These are phyloP conservation scores for Hanleya hanleyi DNA, from an alignment of 2,888 invertebrate species.

Conservation along the genomic window DNA sequence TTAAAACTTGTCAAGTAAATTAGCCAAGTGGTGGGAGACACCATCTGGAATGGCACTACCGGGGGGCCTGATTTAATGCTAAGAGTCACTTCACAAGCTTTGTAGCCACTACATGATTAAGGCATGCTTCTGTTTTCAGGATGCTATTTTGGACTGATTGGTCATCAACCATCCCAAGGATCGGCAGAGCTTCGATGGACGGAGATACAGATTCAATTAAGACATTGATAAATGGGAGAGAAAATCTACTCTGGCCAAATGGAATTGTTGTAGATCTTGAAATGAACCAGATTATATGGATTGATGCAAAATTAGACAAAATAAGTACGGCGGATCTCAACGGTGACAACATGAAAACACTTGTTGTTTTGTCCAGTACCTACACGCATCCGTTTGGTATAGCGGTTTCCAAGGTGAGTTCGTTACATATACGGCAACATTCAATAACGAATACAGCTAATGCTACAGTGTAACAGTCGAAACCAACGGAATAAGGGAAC, in stretches of 20 bases:
- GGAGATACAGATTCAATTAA: constrained; percentile 78
- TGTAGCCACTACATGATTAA: no score
- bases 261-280: constrained; percentile 89
- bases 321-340: constrained; percentile 85
- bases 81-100: no score
- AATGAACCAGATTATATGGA: constrained; percentile 89
- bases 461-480: no score
- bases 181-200: constrained; percentile 86
- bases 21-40: no score
- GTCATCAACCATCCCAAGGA: constrained; percentile 84
- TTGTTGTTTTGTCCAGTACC: constrained; percentile 75
- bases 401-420: constrained; percentile 86
- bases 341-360: constrained; percentile 77
- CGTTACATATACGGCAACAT: no score
- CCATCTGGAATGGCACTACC: no score
- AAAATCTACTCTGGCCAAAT: constrained; percentile 87
- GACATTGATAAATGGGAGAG: constrained; percentile 73
- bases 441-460: no score
- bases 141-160: constrained; percentile 94
- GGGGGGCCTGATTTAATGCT: no score
- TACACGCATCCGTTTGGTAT: constrained; percentile 90
- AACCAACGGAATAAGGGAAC: no score
- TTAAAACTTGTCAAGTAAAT: no score
- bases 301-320: constrained; percentile 87
- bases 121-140: no score